Percentiles rank a stretch among this genome's conserved stretches.
phyloP scores from a whole-genome alignment of 2,113 vertebrate genomes.

The Pycnonotus jocosus region DNA sequence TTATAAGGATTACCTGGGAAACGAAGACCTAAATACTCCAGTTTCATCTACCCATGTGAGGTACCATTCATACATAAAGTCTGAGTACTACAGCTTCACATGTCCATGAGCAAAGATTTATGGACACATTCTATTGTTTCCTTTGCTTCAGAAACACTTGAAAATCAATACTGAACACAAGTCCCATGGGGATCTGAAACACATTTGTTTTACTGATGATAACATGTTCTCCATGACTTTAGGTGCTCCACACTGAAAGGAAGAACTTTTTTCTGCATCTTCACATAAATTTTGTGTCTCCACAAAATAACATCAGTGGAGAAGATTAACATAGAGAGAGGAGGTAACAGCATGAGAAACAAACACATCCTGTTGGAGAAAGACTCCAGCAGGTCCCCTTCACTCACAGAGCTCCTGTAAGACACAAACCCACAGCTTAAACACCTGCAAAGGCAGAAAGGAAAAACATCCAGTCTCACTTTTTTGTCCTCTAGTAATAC shows the following conservation, averaged over 20 bases:
- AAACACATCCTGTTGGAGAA: background rate
- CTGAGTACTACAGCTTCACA: background rate
- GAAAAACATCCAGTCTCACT: background rate
- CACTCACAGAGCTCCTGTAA: background rate
- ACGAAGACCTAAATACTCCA: background rate
- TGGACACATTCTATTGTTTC: background rate
- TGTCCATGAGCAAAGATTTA: background rate
- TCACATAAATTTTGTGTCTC: background rate
- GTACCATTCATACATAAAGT: background rate
- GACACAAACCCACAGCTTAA: background rate
- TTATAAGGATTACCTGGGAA: background rate
- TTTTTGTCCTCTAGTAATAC: background rate
- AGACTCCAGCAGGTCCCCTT: background rate
- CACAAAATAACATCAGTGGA: background rate
- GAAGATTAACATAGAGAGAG: background rate
- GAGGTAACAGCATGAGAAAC: background rate
- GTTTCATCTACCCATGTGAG: background rate
- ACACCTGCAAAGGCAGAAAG: background rate
- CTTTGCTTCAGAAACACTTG: constrained; percentile 14
- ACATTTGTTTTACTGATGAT: constrained; percentile 28
- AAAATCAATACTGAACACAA: constrained; percentile 2
- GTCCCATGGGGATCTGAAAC: background rate
- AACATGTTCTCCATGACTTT: constrained; percentile 7
- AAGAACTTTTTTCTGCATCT: background rate
- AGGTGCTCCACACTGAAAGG: background rate